phyloP scores from a whole-genome alignment of 2,797 vertebrate genomes.

The Arrhamphus sclerolepis region DNA sequence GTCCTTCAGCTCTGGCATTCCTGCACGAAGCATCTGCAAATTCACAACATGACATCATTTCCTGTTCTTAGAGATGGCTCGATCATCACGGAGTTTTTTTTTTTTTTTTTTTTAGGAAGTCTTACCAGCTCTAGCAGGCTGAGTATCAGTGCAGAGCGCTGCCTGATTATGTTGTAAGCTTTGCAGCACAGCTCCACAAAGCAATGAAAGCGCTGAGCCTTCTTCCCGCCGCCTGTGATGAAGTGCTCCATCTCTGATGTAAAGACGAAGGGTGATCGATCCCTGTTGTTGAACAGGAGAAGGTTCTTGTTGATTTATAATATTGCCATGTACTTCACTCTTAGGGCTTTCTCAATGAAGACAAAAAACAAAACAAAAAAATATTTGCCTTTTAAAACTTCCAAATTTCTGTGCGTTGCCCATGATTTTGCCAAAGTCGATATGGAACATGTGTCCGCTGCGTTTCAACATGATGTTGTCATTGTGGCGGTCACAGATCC shows the following conservation, averaged over 20 bases:
- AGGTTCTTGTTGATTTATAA: not conserved
- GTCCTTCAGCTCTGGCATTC: constrained; percentile 87
- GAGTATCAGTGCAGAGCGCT: constrained; percentile 84
- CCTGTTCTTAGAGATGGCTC: not conserved
- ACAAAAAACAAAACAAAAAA: not conserved
- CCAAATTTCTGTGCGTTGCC: constrained; percentile 94
- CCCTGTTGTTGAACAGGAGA: constrained; percentile 71
- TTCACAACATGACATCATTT: not conserved
- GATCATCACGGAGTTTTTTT: not conserved
- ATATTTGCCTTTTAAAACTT: constrained; percentile 84
- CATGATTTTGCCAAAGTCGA: constrained; percentile 94
- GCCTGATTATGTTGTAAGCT: constrained; percentile 88
- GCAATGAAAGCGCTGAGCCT: constrained; percentile 83
- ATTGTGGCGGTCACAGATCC: constrained; percentile 96
- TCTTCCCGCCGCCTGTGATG: constrained; percentile 88
- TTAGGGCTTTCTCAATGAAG: not conserved
- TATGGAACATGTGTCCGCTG: constrained; percentile 97
- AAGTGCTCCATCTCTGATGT: constrained; percentile 94
- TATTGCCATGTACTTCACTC: no score
- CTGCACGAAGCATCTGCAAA: constrained; percentile 86
- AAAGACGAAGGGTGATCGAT: constrained; percentile 90
- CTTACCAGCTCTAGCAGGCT: constrained; percentile 89
- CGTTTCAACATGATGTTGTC: constrained; percentile 98
- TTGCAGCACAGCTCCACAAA: constrained; percentile 92
- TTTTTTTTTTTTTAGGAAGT: not conserved